phyloP scores from a whole-genome alignment of 2,797 vertebrate genomes.

The Micropoecilia bifurca region DNA sequence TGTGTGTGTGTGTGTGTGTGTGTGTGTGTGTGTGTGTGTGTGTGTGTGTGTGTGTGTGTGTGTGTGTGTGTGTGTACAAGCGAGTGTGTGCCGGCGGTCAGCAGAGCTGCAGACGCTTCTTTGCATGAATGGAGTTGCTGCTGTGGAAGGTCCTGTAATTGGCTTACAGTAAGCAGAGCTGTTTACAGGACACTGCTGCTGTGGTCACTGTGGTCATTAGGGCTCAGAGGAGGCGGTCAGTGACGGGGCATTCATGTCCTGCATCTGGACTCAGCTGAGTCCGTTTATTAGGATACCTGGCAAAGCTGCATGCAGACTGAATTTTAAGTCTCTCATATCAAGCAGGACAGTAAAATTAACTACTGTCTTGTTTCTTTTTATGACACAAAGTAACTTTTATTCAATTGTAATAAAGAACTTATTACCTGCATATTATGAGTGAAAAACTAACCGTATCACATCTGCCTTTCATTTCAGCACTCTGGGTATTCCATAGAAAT shows the following conservation, averaged over 20 bases:
- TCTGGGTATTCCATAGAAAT: background rate
- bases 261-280: background rate
- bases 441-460: background rate
- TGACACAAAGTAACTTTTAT: background rate
- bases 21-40: no score
- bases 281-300: background rate
- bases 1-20: no score
- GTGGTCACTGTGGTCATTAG: slow-evolving; percentile 24
- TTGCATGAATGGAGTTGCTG: background rate
- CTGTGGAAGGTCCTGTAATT: slow-evolving; percentile 40
- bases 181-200: slow-evolving; percentile 35
- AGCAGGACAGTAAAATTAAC: background rate
- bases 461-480: background rate
- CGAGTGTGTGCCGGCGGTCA: background rate
- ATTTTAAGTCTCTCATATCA: background rate
- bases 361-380: background rate
- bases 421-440: background rate
- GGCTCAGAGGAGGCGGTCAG: background rate
- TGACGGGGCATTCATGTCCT: background rate
- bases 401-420: background rate
- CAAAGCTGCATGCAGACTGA: background rate
- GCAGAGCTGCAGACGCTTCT: background rate
- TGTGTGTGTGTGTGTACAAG: background rate
- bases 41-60: background rate
- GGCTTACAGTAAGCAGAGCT: slow-evolving; percentile 42